phyloP scores from a whole-genome alignment of 2,888 invertebrate species.

The Aplocera efformata region DNA sequence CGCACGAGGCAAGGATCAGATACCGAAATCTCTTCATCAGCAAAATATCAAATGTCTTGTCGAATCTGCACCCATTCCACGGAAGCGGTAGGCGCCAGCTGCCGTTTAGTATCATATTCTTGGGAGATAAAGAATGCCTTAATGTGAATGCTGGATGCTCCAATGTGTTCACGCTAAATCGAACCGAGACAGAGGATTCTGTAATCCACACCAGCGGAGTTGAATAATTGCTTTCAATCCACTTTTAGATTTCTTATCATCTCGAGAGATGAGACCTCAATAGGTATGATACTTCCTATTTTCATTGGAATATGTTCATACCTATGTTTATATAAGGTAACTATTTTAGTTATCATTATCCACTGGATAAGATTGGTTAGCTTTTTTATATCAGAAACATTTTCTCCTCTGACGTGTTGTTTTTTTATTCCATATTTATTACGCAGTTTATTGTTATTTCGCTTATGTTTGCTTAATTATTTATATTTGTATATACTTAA shows the following conservation, averaged over 20 bases:
- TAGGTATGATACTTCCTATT: no score
- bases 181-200: slow-evolving; percentile 61
- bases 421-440: no score
- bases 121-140: slow-evolving; percentile 68
- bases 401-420: no score
- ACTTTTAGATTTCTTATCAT: slow-evolving; percentile 43
- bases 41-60: slow-evolving; percentile 71
- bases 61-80: slow-evolving; percentile 59
- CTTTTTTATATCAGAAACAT: no score
- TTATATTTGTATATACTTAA: no score
- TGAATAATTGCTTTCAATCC: slow-evolving; percentile 55
- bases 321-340: no score
- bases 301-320: no score
- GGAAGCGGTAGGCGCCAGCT: slow-evolving; percentile 76
- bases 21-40: slow-evolving; percentile 67
- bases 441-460: no score
- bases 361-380: no score
- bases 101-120: slow-evolving; percentile 63
- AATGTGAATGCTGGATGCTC: slow-evolving; percentile 65
- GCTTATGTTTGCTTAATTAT: no score
- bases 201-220: slow-evolving; percentile 59
- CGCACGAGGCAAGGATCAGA: slow-evolving; percentile 68
- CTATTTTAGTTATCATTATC: no score
- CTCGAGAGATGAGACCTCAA: slow-evolving; percentile 18
- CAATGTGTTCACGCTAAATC: slow-evolving; percentile 74